phyloP scores from a whole-genome alignment of 2,888 invertebrate genomes.

The Epistrophe grossulariae region DNA sequence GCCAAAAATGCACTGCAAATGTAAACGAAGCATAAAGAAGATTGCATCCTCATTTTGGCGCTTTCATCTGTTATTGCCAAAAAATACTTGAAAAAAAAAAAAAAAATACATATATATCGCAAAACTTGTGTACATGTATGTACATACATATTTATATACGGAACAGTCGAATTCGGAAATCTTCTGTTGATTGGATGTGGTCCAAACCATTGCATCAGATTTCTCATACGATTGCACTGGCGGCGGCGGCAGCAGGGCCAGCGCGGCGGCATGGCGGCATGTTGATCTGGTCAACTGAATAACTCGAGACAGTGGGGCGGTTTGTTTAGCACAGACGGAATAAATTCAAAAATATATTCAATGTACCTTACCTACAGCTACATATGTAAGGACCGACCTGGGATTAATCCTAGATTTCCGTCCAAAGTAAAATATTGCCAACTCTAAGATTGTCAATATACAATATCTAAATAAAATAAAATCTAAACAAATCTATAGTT shows the following conservation, averaged over 20 bases:
- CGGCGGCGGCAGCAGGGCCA: neutral
- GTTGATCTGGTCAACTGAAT: slow-evolving; percentile 1
- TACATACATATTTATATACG: too few species aligned
- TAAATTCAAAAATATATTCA: neutral
- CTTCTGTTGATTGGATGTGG: slow-evolving; percentile 41
- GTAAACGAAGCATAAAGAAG: slow-evolving; percentile 66
- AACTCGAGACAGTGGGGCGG: neutral
- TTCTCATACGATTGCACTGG: slow-evolving; percentile 46
- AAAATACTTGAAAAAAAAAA: slow-evolving; percentile 20
- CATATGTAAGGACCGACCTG: too few species aligned
- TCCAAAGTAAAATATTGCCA: too few species aligned
- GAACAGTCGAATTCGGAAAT: slow-evolving; percentile 63
- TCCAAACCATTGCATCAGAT: slow-evolving; percentile 59
- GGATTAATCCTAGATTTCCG: too few species aligned
- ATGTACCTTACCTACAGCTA: too few species aligned
- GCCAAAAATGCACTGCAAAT: slow-evolving; percentile 46
- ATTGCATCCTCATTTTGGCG: slow-evolving; percentile 67
- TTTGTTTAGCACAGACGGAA: neutral
- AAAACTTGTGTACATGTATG: slow-evolving; percentile 40
- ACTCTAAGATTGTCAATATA: too few species aligned
- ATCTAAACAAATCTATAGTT: too few species aligned
- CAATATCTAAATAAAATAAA: too few species aligned
- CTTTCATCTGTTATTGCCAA: slow-evolving; percentile 62
- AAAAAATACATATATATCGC: slow-evolving; percentile 48
- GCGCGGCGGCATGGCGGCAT: neutral